Percentiles rank a stretch among this genome's conserved stretches.
Evolutionary conservation across 2,888 invertebrate species (phyloP).

Genomic region (Drosophila engyochracea): DNA sequence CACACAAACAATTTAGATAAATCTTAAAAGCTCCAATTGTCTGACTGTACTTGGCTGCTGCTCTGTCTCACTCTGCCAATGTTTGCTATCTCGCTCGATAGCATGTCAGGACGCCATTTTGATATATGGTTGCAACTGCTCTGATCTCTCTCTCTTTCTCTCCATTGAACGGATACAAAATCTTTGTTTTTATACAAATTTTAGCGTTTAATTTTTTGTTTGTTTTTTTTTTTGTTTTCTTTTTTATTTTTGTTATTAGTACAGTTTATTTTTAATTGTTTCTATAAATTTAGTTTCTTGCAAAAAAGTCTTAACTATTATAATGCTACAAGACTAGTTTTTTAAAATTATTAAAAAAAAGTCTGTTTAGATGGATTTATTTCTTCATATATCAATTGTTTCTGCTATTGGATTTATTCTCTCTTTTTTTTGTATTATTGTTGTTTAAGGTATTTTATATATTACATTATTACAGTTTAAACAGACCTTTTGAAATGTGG

Average conservation of each 20-base stretch:
- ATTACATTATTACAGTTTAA: neutral
- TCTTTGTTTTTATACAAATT: neutral
- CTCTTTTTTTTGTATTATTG: neutral
- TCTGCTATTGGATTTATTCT: conserved; percentile 7
- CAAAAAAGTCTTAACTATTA: conserved; percentile 66
- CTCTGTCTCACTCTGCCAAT: conserved; percentile 1
- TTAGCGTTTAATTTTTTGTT: conserved; percentile 5
- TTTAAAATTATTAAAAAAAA: conserved; percentile 60
- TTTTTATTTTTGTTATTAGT: conserved; percentile 37
- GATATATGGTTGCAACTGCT: conserved; percentile 3
- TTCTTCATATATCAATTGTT: conserved; percentile 18
- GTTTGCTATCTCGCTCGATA: conserved; percentile 17
- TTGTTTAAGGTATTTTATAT: neutral
- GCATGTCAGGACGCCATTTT: conserved; percentile 47
- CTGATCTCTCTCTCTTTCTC: neutral
- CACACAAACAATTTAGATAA: conserved; percentile 10
- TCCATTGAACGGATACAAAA: neutral
- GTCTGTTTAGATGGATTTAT: conserved; percentile 13
- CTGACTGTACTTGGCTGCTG: conserved; percentile 31
- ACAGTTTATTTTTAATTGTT: conserved; percentile 19
- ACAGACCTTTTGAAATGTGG: neutral
- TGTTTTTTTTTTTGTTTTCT: neutral
- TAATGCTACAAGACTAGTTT: conserved; percentile 72
- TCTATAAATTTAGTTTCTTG: conserved; percentile 38
- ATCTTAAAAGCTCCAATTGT: conserved; percentile 12